Conservation (phyloP, 1,140 invertebrate genomes). For the Nixonia krombeini region DNA sequence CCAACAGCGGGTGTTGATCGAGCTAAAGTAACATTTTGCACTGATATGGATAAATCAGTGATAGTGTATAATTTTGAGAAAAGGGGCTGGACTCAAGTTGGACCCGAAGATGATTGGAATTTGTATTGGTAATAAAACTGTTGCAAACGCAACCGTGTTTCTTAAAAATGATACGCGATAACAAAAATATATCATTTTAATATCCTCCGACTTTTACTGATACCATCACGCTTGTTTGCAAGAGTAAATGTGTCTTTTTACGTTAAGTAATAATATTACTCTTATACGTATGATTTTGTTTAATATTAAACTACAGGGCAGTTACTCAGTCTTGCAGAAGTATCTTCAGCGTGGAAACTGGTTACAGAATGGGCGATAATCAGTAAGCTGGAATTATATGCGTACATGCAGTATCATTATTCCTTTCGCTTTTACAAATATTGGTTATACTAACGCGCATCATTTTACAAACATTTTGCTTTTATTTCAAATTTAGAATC, state of each 20-base stretch:
- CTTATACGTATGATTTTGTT: no score
- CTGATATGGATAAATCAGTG: constrained; percentile 96
- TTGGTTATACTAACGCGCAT: no score
- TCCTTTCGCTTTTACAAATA: no score
- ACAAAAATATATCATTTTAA: no score
- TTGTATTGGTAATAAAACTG: constrained; percentile 85
- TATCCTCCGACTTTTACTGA: no score
- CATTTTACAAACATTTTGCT: no score
- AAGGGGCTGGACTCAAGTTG: constrained; percentile 91
- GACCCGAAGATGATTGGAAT: constrained; percentile 95
- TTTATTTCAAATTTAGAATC: constrained; percentile 70
- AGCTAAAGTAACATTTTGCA: constrained; percentile 85
- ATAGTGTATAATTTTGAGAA: constrained; percentile 94
- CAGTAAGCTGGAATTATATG: constrained; percentile 78
- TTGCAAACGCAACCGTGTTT: neutral
- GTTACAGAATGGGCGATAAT: constrained; percentile 92
- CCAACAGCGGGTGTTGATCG: constrained; percentile 56
- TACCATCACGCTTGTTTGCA: no score
- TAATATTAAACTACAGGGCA: constrained; percentile 76
- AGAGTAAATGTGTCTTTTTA: no score
- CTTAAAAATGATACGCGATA: no score
- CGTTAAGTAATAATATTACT: no score
- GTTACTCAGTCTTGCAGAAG: constrained; percentile 90
- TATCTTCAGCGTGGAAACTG: constrained; percentile 93
- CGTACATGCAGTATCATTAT: no score